Evolutionary conservation across 2,888 invertebrate genomes (phyloP).

Genomic region (Drosophila merina): DNA sequence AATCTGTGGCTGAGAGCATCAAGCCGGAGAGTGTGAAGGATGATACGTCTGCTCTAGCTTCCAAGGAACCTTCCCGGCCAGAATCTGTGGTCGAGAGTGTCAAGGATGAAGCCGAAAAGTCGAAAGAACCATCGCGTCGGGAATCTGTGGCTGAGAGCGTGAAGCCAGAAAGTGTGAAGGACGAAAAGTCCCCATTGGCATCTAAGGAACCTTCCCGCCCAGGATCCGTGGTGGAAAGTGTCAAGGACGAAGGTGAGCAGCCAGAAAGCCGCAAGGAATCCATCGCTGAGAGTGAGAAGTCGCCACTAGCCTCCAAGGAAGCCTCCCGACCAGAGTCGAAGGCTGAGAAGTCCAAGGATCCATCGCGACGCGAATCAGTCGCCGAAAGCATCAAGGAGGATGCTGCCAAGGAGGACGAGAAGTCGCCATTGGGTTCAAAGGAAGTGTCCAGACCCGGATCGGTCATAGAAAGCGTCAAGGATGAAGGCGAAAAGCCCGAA

Average conservation of each 20-base stretch:
- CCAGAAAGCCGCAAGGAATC: constrained; percentile 27
- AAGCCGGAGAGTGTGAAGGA: constrained; percentile 31
- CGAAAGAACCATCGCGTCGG: constrained; percentile 76
- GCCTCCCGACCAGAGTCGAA: constrained; percentile 35
- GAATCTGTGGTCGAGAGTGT: constrained; percentile 24
- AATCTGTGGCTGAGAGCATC: constrained; percentile 22
- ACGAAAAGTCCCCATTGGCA: constrained; percentile 16
- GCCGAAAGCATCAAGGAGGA: constrained; percentile 18
- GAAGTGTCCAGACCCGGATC: constrained; percentile 72
- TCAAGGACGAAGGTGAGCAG: constrained; percentile 16
- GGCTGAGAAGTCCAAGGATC: constrained; percentile 6
- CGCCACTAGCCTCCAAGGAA: constrained; percentile 48
- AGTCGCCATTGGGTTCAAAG: constrained; percentile 26
- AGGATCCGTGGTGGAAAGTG: constrained; percentile 23
- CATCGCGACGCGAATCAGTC: constrained; percentile 29
- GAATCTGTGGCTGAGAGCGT: constrained; percentile 14
- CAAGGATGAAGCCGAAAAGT: background rate
- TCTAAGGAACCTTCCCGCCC: constrained; percentile 70
- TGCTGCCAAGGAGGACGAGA: constrained; percentile 25
- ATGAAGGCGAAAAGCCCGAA: constrained; percentile 14
- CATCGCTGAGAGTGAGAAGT: constrained; percentile 46
- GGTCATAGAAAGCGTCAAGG: constrained; percentile 25
- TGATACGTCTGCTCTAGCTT: constrained; percentile 21
- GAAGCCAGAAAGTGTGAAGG: constrained; percentile 17
- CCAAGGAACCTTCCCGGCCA: constrained; percentile 36